A percentile compares a stretch with the other conserved stretches of the same genome.
Evolutionary conservation across 2,797 vertebrate genomes (phyloP).

Genomic region (Babyrousa celebensis): DNA sequence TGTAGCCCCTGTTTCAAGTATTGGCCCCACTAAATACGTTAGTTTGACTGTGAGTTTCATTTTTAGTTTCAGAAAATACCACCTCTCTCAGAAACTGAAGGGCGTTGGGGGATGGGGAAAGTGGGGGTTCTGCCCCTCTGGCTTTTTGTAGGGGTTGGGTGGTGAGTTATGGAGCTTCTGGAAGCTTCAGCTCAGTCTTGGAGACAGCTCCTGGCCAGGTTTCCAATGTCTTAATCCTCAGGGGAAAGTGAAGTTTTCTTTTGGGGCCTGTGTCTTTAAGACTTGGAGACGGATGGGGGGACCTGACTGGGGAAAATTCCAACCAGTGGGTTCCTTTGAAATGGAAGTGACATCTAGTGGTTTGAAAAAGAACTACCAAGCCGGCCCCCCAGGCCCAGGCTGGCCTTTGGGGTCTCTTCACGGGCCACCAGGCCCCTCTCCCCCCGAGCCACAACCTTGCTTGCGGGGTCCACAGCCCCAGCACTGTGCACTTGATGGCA

Average conservation of each 20-base stretch:
- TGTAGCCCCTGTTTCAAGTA: not conserved
- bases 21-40: not conserved
- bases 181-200: not conserved
- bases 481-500: not conserved
- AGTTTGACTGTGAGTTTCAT: not conserved
- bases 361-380: constrained; percentile 83
- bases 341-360: constrained; percentile 89
- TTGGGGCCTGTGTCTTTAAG: constrained; percentile 73
- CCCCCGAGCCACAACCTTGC: not conserved
- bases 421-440: not conserved
- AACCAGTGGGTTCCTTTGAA: constrained; percentile 80
- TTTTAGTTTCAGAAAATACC: constrained; percentile 46
- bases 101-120: not conserved
- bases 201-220: not conserved
- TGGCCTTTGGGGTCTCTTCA: constrained; percentile 48
- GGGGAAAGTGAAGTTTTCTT: constrained; percentile 32
- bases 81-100: not conserved
- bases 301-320: constrained; percentile 46
- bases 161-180: not conserved
- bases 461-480: not conserved
- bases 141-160: not conserved
- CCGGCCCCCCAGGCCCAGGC: constrained; percentile 50
- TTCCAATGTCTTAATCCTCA: not conserved
- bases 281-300: not conserved
- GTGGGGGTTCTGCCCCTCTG: not conserved